phyloP scores from a whole-genome alignment of 92 coral and sea anemone genomes.

The Heteractis magnifica region DNA sequence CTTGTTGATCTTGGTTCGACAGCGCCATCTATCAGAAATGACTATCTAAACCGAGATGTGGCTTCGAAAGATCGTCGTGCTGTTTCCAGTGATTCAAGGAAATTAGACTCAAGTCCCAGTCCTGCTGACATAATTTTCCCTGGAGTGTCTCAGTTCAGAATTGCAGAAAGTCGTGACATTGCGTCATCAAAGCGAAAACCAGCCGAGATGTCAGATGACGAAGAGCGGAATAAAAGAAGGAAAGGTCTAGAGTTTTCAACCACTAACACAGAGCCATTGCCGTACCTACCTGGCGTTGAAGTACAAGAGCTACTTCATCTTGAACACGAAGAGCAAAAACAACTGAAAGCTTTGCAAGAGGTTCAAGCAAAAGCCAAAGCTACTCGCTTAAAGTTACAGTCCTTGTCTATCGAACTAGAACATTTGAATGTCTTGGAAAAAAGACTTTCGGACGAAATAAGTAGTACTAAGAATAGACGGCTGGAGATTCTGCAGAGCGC shows the following conservation, averaged over 20 bases:
- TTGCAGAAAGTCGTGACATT: background rate
- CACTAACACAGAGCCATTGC: constrained; percentile 19
- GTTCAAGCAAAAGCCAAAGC: constrained; percentile 70
- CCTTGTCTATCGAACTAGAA: constrained; percentile 77
- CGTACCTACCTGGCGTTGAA: constrained; percentile 68
- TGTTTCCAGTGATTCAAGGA: background rate
- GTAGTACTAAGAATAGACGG: constrained; percentile 61
- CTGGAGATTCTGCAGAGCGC: constrained; percentile 80
- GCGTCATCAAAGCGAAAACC: constrained; percentile 9
- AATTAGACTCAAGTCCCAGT: background rate
- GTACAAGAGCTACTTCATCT: constrained; percentile 74
- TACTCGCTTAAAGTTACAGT: constrained; percentile 75
- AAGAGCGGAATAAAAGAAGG: constrained; percentile 37
- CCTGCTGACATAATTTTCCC: background rate
- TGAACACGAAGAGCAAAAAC: constrained; percentile 88
- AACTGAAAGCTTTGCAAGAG: constrained; percentile 62
- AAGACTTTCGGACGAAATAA: constrained; percentile 63
- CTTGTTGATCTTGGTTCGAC: constrained; percentile 48
- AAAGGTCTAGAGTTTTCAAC: constrained; percentile 26
- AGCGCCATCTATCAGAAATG: constrained; percentile 9
- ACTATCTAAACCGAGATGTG: background rate
- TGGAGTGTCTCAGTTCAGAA: background rate
- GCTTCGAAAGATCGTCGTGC: constrained; percentile 13
- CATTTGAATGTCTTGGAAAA: constrained; percentile 79
- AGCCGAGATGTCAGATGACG: constrained; percentile 17